Conservation (phyloP, 2,797 vertebrate genomes). For the Hephaestus fuliginosus region DNA sequence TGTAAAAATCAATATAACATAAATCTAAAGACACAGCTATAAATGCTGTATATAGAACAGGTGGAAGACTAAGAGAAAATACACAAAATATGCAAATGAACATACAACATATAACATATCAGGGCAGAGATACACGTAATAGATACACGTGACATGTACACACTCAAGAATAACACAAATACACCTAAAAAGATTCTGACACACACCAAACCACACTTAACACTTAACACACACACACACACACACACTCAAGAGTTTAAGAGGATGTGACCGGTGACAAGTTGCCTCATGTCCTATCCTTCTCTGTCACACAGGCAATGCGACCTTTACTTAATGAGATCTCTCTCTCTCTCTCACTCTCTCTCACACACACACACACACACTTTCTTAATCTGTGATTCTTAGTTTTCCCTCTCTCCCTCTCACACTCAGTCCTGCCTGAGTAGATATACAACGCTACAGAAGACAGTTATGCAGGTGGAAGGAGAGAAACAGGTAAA, state of each 20-base stretch:
- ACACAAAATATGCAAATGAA: background rate
- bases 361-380: background rate
- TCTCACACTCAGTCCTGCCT: slow-evolving; percentile 12
- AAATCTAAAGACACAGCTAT: background rate
- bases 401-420: background rate
- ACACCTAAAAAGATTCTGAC: background rate
- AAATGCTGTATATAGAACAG: background rate
- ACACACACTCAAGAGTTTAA: slow-evolving; percentile 37
- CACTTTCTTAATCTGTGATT: slow-evolving; percentile 31
- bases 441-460: slow-evolving; percentile 7
- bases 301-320: slow-evolving; percentile 33
- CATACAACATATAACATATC: background rate
- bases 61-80: background rate
- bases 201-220: slow-evolving; percentile 9
- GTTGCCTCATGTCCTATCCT: slow-evolving; percentile 34
- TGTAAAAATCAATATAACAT: background rate
- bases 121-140: background rate
- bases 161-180: slow-evolving; percentile 11
- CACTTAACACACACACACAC: background rate
- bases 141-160: background rate
- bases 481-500: slow-evolving; percentile 54
- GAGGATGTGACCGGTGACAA: slow-evolving; percentile 52
- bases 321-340: slow-evolving; percentile 75
- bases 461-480: slow-evolving; percentile 26
- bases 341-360: background rate